Evolutionary conservation across 2,113 vertebrate genomes (phyloP), one percentile per base, ranked within the genome.

Genomic region (Oncorhynchus clarkii): DNA sequence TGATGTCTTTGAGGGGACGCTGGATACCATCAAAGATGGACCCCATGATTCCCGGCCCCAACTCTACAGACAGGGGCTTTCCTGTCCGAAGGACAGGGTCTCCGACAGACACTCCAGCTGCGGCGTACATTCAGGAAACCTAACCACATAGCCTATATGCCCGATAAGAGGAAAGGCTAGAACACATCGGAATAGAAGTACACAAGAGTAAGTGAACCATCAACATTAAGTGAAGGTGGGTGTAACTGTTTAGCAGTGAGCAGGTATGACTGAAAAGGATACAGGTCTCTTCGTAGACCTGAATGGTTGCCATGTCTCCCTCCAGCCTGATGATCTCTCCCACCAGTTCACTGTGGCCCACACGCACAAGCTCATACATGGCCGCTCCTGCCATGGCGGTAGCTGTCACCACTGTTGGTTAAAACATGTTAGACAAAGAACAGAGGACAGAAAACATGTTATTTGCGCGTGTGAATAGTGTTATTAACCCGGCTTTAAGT

Each of bases 201-300:
- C 13, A 29, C 65, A 62, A 57, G n/a, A 54, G 12, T 26, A 22
- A 70, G 20, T 60, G 14, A 60, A 6, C 16, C 16, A n/a, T 60
- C 59, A 60, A 60, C 20, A 1, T n/a, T 8, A 24, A 22, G 20
- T 62, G 59, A 22, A 62, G n/a, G 59, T 62, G n/a, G 59, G n/a
- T 24, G 6, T 3, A 62, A 16, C n/a, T 62, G n/a, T 22, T n/a
- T 9, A 22, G 54, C 18, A 57, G 39, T 39, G 8, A 9, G 51
- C 14, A 18, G 54, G 54, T 57, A 57, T 57, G 54, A 20, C 16
- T 13, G 18, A 29, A 88, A 94, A 97, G 95, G 97, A 99, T 99
- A 99, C 98, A 99, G 0, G 98, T 99, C 92, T 99, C 98, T 88
- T 99, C 98, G n/a, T 99, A 99, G 76, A 99, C 98, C 88, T 99